Evolutionary conservation across 2,797 vertebrate species (phyloP).

Genomic region (Distichodus sexfasciatus): DNA sequence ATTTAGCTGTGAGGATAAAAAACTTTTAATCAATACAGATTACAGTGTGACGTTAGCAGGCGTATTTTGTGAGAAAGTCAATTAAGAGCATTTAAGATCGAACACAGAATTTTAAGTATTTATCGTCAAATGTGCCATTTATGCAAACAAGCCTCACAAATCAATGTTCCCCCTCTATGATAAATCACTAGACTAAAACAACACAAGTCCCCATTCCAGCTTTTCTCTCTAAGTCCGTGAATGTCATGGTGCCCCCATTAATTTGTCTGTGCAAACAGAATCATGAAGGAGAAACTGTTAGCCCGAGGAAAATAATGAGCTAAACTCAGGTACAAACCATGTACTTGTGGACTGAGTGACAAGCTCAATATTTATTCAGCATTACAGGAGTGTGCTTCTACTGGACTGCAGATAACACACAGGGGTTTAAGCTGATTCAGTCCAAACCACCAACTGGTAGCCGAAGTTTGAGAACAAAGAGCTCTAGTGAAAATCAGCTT

Average conservation of each 20-base stretch:
- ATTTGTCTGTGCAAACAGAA: constrained; percentile 6
- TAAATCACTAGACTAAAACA: constrained; percentile 1
- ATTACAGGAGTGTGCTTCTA: not conserved
- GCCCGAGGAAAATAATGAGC: constrained; percentile 1
- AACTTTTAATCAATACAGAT: not conserved
- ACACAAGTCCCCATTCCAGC: not conserved
- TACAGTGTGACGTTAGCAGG: too few relatives aligned
- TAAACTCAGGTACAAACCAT: not conserved
- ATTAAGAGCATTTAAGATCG: too few relatives aligned
- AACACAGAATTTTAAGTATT: too few relatives aligned
- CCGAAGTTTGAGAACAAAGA: too few relatives aligned
- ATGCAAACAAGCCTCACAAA: not conserved
- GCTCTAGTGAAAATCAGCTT: too few relatives aligned
- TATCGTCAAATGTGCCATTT: not conserved
- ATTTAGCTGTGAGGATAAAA: too few relatives aligned
- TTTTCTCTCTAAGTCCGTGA: not conserved
- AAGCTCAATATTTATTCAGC: not conserved
- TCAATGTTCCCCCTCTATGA: constrained; percentile 6
- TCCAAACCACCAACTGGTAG: too few relatives aligned
- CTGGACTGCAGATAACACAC: not conserved
- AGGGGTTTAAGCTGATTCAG: not conserved
- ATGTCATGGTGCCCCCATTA: not conserved
- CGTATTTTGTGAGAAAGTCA: too few relatives aligned
- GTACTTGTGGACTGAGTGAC: not conserved
- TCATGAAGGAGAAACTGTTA: not conserved